Base-by-base conservation (phyloP, 2,888 invertebrate species). In the Gymnocheta viridis region DNA sequence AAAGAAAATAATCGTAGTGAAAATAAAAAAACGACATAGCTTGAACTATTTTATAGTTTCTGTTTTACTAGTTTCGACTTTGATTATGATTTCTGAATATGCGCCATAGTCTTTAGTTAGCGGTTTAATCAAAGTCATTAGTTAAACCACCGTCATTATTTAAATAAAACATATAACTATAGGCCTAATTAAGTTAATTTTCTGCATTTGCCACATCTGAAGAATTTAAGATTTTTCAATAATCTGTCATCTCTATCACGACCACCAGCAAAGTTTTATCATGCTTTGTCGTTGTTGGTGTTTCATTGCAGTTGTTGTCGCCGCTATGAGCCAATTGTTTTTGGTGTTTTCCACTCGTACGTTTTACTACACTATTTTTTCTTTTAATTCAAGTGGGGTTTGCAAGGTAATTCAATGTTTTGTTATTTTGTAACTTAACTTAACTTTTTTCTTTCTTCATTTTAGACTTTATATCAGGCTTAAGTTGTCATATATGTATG, bases 261-360 rank as follows among this genome's bases (percentile, higher is more conserved):
- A 82, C 82, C 82, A 76, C 82, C 82, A 70, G 64, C 74, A 60
- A 81, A 17, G 81, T 54, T 70, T 60, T 60, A 62, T 32, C 19
- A 58, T 19, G 35, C 58, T 66, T 27, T 38, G 35, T 10, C 35
- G 70, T 47, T 79, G 70, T 64, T 64, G 70, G 9, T 79, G 24
- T 24, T 69, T 14, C 41, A 22, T 60, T 67, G 27, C 12, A 27
- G 60, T 51, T 70, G 60, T 44, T 56, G 72, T 69, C 49, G 51
- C 69, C 49, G 70, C 54, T 64, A 64, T 54, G 3, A 62, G 56
- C 49, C 41, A 60, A 49, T 58, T 49, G 27, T 60, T 70, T 47
- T 35, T 69, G 19, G 35, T 54, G 9, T 69, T 24, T n/a, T 54
- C 12, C 19, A 12, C 35, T 47, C 2, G n/a, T 56, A 44, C 24